phyloP scores from a whole-genome alignment of 92 coral and sea anemone species.

The Diadumene lineata region DNA sequence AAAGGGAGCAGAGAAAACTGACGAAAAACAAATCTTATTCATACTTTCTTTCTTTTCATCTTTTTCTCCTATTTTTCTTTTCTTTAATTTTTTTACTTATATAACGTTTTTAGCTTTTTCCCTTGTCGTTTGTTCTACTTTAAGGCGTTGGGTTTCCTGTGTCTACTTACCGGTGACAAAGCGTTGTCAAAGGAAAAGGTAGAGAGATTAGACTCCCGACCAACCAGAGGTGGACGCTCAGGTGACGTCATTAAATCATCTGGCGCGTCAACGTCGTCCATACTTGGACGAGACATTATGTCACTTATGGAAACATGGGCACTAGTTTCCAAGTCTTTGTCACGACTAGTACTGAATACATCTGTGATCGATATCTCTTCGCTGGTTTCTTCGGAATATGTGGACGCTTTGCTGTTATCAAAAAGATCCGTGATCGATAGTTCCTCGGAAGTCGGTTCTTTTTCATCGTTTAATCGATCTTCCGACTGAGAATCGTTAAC shows the following conservation, averaged over 20 bases:
- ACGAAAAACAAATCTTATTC: no score
- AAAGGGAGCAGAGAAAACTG: no score
- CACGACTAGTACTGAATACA: no score
- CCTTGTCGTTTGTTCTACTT: not conserved
- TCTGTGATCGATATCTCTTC: not conserved
- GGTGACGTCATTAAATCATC: conserved; percentile 7
- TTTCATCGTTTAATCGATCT: not conserved
- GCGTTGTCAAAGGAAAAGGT: conserved; percentile 16
- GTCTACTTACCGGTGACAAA: conserved; percentile 1
- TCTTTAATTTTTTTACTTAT: no score
- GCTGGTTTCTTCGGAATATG: not conserved
- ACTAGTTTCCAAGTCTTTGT: not conserved
- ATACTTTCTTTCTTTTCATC: no score
- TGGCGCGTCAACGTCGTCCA: not conserved
- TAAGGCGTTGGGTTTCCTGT: not conserved
- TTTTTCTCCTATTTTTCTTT: no score
- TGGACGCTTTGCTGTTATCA: not conserved
- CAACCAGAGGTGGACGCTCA: conserved; percentile 8
- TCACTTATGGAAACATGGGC: not conserved
- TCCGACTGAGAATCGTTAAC: not conserved
- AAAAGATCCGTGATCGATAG: conserved; percentile 12
- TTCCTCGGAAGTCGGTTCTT: not conserved
- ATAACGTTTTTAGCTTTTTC: not conserved
- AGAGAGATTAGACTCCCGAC: conserved; percentile 27
- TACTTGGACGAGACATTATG: not conserved